Evolutionary conservation across 2,888 invertebrate genomes (phyloP).

Genomic region (Augochlorella aurata): DNA sequence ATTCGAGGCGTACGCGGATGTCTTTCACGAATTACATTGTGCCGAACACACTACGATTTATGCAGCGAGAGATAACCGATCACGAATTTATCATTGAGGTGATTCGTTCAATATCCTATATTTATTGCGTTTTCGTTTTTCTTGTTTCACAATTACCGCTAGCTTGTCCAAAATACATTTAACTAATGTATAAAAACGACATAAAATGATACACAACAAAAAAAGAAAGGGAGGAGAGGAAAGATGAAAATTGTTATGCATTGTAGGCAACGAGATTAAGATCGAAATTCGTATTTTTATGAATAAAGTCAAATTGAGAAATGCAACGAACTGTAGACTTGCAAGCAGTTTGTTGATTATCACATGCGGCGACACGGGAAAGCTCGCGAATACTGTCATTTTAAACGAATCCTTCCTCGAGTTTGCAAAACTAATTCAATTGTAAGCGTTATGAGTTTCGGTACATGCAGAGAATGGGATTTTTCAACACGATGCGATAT

Average conservation of each 20-base stretch:
- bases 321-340: slow-evolving; percentile 30
- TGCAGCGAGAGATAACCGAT: slow-evolving; percentile 9
- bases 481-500: slow-evolving; percentile 10
- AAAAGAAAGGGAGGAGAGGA: neutral
- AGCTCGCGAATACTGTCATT: neutral
- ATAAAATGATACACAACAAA: slow-evolving; percentile 34
- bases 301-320: slow-evolving; percentile 74
- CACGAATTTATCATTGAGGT: slow-evolving; percentile 25
- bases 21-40: slow-evolving; percentile 40
- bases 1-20: slow-evolving; percentile 25
- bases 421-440: neutral
- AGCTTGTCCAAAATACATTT: slow-evolving; percentile 56
- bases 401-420: neutral
- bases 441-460: neutral
- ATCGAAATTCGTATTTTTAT: slow-evolving; percentile 79
- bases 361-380: neutral
- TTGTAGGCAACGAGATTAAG: slow-evolving; percentile 71
- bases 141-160: slow-evolving; percentile 28
- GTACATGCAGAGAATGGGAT: neutral
- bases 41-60: slow-evolving; percentile 36
- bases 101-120: slow-evolving; percentile 44
- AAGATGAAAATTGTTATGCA: slow-evolving; percentile 71
- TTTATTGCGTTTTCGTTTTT: slow-evolving; percentile 56
- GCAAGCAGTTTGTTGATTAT: slow-evolving; percentile 1
- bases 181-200: slow-evolving; percentile 56